Conservation (phyloP, 2,113 vertebrate species). For the Ameiurus melas region DNA sequence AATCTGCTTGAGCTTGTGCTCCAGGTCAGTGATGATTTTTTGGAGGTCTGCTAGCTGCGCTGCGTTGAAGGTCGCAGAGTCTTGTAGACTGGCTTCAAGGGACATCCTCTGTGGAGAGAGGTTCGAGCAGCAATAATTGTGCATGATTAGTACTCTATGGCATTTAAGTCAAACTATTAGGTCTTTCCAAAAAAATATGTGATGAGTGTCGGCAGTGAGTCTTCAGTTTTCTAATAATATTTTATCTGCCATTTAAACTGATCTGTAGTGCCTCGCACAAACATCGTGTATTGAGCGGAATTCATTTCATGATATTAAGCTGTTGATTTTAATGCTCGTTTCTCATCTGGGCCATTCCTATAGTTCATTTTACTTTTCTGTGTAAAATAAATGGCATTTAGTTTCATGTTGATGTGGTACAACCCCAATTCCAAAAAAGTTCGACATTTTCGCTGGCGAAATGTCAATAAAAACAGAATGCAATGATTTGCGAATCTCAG, state of each 20-base stretch:
- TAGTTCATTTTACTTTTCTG: no score
- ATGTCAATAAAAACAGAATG: no score
- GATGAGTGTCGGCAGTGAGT: background rate
- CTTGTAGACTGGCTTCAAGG: constrained; percentile 75
- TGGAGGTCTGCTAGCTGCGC: constrained; percentile 77
- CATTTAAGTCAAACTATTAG: background rate
- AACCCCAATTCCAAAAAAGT: no score
- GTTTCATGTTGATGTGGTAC: no score
- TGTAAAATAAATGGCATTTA: no score
- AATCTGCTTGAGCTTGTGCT: constrained; percentile 77
- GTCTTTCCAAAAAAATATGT: background rate
- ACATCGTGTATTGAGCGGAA: background rate
- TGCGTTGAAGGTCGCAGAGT: constrained; percentile 77
- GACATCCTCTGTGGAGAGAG: constrained; percentile 73
- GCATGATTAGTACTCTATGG: background rate
- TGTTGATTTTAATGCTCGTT: background rate
- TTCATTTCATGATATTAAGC: background rate
- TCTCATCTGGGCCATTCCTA: background rate
- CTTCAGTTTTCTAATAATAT: background rate
- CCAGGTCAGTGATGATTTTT: constrained; percentile 72
- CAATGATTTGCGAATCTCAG: no score
- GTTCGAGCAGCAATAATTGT: background rate
- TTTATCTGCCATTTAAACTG: background rate
- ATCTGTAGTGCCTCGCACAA: background rate
- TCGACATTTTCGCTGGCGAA: no score